These are phyloP conservation scores for Cuniculus paca DNA, from an alignment of 2,797 vertebrate species.

Conservation along the genomic window DNA sequence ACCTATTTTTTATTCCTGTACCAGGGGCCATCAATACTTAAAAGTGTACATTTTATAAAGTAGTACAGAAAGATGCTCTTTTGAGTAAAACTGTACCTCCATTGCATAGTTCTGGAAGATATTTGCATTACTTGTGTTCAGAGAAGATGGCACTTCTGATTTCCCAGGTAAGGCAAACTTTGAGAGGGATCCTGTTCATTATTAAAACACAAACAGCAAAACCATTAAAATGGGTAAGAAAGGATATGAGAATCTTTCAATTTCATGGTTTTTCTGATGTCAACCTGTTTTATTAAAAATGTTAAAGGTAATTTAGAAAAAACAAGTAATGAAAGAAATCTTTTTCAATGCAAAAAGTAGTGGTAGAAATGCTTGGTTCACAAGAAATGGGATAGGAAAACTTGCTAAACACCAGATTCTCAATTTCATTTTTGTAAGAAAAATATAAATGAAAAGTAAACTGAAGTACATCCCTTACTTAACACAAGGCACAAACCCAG, in stretches of 20 bases:
- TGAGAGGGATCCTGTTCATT: constrained; percentile 87
- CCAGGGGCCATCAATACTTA: not conserved
- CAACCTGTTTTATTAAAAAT: constrained; percentile 29
- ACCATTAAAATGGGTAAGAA: constrained; percentile 57
- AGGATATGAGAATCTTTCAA: constrained; percentile 9
- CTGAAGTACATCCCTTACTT: constrained; percentile 24
- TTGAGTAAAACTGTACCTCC: constrained; percentile 90
- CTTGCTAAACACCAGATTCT: not conserved
- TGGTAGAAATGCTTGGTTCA: not conserved
- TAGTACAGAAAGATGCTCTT: not conserved
- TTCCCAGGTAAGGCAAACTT: constrained; percentile 92
- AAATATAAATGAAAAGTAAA: constrained; percentile 63
- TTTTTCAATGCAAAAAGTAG: constrained; percentile 24
- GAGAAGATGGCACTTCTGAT: constrained; percentile 93
- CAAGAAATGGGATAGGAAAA: not conserved
- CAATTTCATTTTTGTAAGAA: constrained; percentile 21
- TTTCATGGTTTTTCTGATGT: constrained; percentile 49
- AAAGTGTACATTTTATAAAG: constrained; percentile 43
- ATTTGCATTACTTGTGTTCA: constrained; percentile 92
- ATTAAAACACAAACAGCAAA: constrained; percentile 66
- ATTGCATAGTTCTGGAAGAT: constrained; percentile 94
- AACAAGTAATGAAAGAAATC: not conserved
- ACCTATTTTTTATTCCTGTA: constrained; percentile 33
- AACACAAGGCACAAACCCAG: constrained; percentile 42
- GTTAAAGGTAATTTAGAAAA: constrained; percentile 36